A percentile compares a stretch with the other conserved stretches of the same genome.
Conservation (phyloP, 2,888 invertebrate genomes). For the Macaria liturata region DNA sequence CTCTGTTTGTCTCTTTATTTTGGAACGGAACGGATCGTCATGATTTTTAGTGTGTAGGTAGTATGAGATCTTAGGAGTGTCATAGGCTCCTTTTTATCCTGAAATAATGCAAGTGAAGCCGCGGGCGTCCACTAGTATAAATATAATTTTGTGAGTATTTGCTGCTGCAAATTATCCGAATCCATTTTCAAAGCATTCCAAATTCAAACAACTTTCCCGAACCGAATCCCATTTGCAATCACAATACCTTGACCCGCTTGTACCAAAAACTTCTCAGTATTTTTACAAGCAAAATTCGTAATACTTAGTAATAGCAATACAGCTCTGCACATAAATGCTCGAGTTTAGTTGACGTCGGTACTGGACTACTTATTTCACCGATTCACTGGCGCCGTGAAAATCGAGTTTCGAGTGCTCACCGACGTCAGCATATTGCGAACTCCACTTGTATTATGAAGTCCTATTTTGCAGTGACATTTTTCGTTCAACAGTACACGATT, state of each 20-base stretch:
- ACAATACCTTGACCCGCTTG: neutral
- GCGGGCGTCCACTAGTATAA: too few species aligned
- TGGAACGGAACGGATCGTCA: too few species aligned
- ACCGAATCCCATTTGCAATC: too few species aligned
- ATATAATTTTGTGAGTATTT: too few species aligned
- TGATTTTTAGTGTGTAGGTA: too few species aligned
- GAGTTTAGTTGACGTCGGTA: conserved; percentile 32
- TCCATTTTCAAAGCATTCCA: too few species aligned
- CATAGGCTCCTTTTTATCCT: too few species aligned
- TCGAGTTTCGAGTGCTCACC: conserved; percentile 65
- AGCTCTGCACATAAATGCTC: conserved; percentile 7
- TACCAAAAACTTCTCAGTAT: neutral
- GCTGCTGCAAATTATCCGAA: too few species aligned
- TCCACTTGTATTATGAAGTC: conserved; percentile 74
- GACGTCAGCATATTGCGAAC: conserved; percentile 73
- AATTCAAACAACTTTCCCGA: too few species aligned
- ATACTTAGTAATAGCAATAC: conserved; percentile 3
- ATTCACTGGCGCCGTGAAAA: conserved; percentile 65
- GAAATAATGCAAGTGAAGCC: too few species aligned
- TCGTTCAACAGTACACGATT: conserved; percentile 73
- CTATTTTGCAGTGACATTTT: conserved; percentile 78
- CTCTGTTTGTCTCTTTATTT: too few species aligned
- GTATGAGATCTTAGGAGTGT: too few species aligned
- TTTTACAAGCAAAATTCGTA: conserved; percentile 6
- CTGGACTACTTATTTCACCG: conserved; percentile 57